Conservation (phyloP, 2,888 invertebrate genomes). For the Zootermopsis nevadensis region DNA sequence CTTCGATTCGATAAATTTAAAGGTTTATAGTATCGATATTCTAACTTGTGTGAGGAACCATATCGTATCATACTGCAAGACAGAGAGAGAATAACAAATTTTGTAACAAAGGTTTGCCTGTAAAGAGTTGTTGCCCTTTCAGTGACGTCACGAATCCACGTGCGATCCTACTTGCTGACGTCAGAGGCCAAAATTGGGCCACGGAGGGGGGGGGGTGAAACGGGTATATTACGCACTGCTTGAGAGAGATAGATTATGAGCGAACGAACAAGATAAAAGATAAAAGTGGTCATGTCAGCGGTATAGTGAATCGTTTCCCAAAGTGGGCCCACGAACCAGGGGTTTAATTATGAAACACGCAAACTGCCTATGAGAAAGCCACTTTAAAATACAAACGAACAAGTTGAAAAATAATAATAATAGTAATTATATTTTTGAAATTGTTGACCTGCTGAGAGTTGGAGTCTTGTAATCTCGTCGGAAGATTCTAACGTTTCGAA, state of each 20-base stretch:
- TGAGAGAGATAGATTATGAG: not conserved
- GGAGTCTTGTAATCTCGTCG: no score
- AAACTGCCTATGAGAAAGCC: no score
- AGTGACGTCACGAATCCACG: slow-evolving; percentile 42
- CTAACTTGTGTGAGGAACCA: not conserved
- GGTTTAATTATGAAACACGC: no score
- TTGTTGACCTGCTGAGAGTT: no score
- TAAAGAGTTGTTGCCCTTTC: not conserved
- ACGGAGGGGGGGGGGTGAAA: not conserved
- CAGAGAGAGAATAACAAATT: slow-evolving; percentile 4
- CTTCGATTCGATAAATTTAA: not conserved
- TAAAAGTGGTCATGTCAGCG: no score
- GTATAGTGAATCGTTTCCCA: no score
- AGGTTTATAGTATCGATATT: not conserved
- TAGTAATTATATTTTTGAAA: no score
- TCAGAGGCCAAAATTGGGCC: slow-evolving; percentile 29
- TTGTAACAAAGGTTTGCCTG: not conserved
- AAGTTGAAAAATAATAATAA: no score
- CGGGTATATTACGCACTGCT: not conserved
- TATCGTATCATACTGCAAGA: not conserved
- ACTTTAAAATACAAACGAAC: no score
- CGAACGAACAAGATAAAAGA: no score
- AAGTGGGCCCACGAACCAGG: no score
- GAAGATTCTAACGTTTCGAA: no score
- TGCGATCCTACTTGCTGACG: slow-evolving; percentile 42